These are phyloP conservation scores for Halocaridina rubra DNA, from an alignment of 2,888 invertebrate species.

Conservation along the genomic window DNA sequence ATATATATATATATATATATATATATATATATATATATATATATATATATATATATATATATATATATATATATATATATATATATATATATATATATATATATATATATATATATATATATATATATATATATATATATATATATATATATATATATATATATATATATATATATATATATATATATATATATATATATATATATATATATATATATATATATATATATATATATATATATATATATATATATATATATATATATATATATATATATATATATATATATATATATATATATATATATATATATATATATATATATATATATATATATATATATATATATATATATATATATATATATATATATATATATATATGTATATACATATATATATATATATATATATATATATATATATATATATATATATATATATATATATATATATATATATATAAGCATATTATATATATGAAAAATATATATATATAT, in stretches of 20 bases:
- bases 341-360: slow-evolving; percentile 9
- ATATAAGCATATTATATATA: no score
- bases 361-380: slow-evolving; percentile 21
- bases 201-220: neutral
- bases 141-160: slow-evolving; percentile 1
- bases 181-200: slow-evolving; percentile 1
- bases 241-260: neutral
- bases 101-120: slow-evolving; percentile 1
- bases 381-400: slow-evolving; percentile 9
- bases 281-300: slow-evolving; percentile 18
- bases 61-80: no score
- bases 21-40: no score
- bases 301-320: slow-evolving; percentile 8
- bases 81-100: slow-evolving; percentile 1
- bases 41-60: no score
- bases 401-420: slow-evolving; percentile 13
- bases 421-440: slow-evolving; percentile 18
- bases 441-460: slow-evolving; percentile 18
- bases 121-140: slow-evolving; percentile 1
- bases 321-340: neutral
- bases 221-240: neutral
- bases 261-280: neutral
- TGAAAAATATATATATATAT: no score
- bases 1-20: no score
- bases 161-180: neutral